Conservation (phyloP, 2,888 invertebrate genomes). For the Lepidochrysops patricia region DNA sequence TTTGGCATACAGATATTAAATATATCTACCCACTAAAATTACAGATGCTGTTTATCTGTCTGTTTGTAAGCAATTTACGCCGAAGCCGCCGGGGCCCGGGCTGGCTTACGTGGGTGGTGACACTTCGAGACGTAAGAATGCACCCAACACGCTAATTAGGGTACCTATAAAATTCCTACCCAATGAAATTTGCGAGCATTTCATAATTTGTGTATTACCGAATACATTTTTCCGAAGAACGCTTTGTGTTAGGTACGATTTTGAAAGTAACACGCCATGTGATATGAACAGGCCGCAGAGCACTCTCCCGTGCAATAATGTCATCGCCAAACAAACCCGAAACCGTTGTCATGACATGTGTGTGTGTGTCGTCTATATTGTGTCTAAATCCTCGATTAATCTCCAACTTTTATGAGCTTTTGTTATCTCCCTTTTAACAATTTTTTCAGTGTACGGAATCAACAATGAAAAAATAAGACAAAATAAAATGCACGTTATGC, state of each 20-base stretch:
- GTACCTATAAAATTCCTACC: too few species aligned
- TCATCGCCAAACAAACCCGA: slow-evolving; percentile 41
- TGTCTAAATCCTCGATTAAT: slow-evolving; percentile 70
- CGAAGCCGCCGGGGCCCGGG: too few species aligned
- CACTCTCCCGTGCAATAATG: slow-evolving; percentile 25
- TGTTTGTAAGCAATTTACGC: too few species aligned
- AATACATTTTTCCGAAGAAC: too few species aligned
- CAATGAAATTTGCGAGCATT: too few species aligned
- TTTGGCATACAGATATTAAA: too few species aligned
- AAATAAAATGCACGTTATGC: slow-evolving; percentile 28
- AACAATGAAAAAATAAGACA: slow-evolving; percentile 31
- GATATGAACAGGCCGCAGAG: slow-evolving; percentile 1
- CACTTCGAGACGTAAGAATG: too few species aligned
- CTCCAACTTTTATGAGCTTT: slow-evolving; percentile 70
- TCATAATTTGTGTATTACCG: too few species aligned
- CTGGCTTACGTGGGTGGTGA: too few species aligned
- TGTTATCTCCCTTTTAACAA: slow-evolving; percentile 60
- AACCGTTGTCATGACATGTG: slow-evolving; percentile 47
- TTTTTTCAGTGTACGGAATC: slow-evolving; percentile 43
- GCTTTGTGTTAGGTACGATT: not conserved
- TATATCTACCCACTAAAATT: too few species aligned
- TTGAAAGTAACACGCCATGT: slow-evolving; percentile 7
- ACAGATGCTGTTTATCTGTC: too few species aligned
- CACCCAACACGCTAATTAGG: too few species aligned
- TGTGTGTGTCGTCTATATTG: slow-evolving; percentile 55